A percentile compares a stretch with the other conserved stretches of the same genome.
Evolutionary conservation across 1,140 invertebrate species (phyloP).

Genomic region (Drosophila mojavensis): DNA sequence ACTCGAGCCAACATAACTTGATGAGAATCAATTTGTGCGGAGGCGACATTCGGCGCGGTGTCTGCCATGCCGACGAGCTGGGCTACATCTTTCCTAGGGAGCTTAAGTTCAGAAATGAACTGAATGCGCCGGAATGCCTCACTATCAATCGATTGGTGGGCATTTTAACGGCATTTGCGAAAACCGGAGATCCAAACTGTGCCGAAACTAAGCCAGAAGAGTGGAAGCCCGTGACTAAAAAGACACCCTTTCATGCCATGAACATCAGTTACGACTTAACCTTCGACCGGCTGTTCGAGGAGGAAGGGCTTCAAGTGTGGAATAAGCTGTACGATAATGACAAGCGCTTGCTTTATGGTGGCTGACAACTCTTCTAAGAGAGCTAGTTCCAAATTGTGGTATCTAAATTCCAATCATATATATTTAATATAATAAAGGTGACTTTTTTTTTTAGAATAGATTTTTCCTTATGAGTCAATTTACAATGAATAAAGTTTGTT

Average conservation of each 20-base stretch:
- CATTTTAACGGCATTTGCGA: constrained; percentile 84
- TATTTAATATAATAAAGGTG: too few species aligned
- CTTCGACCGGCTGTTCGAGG: constrained; percentile 40
- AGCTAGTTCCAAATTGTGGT: not conserved
- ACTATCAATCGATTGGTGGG: constrained; percentile 58
- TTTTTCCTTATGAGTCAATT: not conserved
- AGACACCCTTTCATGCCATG: constrained; percentile 47
- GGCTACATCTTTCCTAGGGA: constrained; percentile 86
- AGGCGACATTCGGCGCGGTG: constrained; percentile 60
- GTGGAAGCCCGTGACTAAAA: constrained; percentile 46
- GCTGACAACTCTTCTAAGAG: not conserved
- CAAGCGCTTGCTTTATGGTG: constrained; percentile 25
- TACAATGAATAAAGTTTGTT: not conserved
- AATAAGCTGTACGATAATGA: constrained; percentile 50
- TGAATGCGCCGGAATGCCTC: constrained; percentile 48
- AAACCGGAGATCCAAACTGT: constrained; percentile 78
- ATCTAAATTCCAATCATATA: not conserved
- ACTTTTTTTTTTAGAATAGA: too few species aligned
- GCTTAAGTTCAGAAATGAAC: too few species aligned
- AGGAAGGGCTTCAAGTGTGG: constrained; percentile 62
- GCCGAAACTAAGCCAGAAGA: constrained; percentile 34
- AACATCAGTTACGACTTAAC: constrained; percentile 57
- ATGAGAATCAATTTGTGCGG: constrained; percentile 71
- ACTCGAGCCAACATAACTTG: constrained; percentile 69
- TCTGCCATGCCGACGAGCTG: constrained; percentile 87